A percentile compares a stretch with the other conserved stretches of the same genome.
phyloP scores from a whole-genome alignment of 1,140 invertebrate species.

The Gonatopus flavifemur region DNA sequence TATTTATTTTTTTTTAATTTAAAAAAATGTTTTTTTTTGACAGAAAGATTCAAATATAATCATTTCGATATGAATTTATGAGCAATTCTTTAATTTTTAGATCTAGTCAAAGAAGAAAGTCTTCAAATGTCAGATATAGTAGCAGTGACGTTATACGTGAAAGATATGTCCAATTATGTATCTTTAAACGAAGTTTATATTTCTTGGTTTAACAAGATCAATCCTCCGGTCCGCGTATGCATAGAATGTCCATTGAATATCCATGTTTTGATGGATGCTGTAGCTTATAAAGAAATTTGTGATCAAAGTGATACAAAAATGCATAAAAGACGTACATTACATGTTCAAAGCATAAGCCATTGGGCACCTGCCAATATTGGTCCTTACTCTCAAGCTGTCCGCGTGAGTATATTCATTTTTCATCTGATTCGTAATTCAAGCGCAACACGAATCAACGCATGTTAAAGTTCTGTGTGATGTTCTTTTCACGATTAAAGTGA shows the following conservation, averaged over 20 bases:
- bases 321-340: slow-evolving; percentile 73
- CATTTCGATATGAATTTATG: slow-evolving; percentile 4
- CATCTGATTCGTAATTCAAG: not conserved
- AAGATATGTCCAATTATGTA: slow-evolving; percentile 78
- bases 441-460: not conserved
- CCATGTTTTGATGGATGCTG: slow-evolving; percentile 77
- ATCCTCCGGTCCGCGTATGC: slow-evolving; percentile 87
- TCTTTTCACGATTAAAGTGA: no score
- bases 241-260: slow-evolving; percentile 78
- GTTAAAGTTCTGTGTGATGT: no score
- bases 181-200: slow-evolving; percentile 78
- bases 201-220: slow-evolving; percentile 72
- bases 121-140: slow-evolving; percentile 71
- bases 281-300: slow-evolving; percentile 63
- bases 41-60: slow-evolving; percentile 19
- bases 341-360: slow-evolving; percentile 92
- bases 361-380: slow-evolving; percentile 96
- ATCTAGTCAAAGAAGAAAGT: slow-evolving; percentile 61
- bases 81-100: slow-evolving; percentile 42
- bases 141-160: slow-evolving; percentile 79
- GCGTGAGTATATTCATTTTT: slow-evolving; percentile 60
- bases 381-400: slow-evolving; percentile 90
- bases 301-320: slow-evolving; percentile 44
- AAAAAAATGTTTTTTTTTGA: slow-evolving; percentile 6
- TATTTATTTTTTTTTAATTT: slow-evolving; percentile 17